phyloP scores from a whole-genome alignment of 2,113 vertebrate species.

The Mormoops blainvillei region DNA sequence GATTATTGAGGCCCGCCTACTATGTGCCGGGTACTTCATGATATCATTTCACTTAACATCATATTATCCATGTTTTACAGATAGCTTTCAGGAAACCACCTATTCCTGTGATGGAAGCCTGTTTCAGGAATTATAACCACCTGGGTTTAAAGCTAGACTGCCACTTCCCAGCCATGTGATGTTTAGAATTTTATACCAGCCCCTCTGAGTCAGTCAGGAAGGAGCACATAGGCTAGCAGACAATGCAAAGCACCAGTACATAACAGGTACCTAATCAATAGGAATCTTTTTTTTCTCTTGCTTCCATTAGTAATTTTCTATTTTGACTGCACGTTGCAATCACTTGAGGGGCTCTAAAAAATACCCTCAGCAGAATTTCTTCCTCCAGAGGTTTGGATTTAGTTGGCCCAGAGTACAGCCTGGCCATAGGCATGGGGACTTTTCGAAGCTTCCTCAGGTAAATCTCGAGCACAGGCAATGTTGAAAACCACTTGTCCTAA shows the following conservation, averaged over 20 bases:
- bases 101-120: neutral
- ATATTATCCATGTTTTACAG: neutral
- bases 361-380: neutral
- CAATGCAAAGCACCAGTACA: neutral
- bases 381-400: slow-evolving; percentile 39
- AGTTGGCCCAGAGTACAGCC: slow-evolving; percentile 16
- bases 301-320: slow-evolving; percentile 12
- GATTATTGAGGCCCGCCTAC: neutral
- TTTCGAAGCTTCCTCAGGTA: slow-evolving; percentile 44
- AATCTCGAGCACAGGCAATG: slow-evolving; percentile 12
- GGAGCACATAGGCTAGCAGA: neutral
- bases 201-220: neutral
- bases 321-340: neutral
- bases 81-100: neutral
- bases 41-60: neutral
- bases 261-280: neutral
- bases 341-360: neutral
- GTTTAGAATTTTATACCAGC: neutral
- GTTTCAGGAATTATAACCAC: neutral
- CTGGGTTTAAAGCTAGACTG: neutral
- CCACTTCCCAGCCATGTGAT: neutral
- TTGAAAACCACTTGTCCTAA: slow-evolving; percentile 56
- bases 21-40: neutral
- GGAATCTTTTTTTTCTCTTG: neutral
- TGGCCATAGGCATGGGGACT: neutral